Base-by-base conservation (phyloP, 1,140 invertebrate genomes). In the Diabrotica undecimpunctata region DNA sequence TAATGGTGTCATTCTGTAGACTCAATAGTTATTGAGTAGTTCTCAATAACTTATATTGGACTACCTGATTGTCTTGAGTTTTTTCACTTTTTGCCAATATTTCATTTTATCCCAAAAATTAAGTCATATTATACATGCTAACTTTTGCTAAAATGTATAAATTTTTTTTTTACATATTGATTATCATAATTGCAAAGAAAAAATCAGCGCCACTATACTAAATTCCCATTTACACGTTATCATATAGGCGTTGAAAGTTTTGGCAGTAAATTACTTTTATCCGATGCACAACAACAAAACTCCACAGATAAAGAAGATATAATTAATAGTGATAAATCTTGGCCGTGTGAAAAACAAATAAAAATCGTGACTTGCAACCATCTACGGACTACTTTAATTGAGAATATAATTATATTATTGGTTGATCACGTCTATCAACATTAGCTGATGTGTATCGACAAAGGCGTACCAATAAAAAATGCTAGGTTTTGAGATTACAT, bases 301-400 rank as follows among this genome's bases (percentile, higher is more conserved):
- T 36, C 35, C 50, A 6, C 54, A 53, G 39, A 64, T 57, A 64
- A 58, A 64, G 38, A 39, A 64, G 54, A 64, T 64, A 64, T 64
- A 64, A 64, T 64, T 64, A 64, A 57, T 57, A 55, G 62, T 57
- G 62, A 64, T 64, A 64, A 64, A 64, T 64, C 51, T 62, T 36
- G 51, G 14, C 9, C 62, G 62, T 50, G 39, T 64, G 62, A 64
- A 64, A 57, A 64, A 62, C 61, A 64, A 64, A 64, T 64, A 64
- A 58, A 58, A 64, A 57, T 64, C 62, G 62, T 64, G 62, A 64
- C 62, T 62, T 62, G 61, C 61, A 62, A 39, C 36, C 10, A 41
- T 39, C 61, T 52, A 9, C 41, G 39, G 41, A 25, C 41, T 51
- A 38, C 50, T 61, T 61, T 54, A 39, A 39, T 37, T 25, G 37